Percentiles rank a stretch among this genome's conserved stretches.
phyloP scores from a whole-genome alignment of 2,888 invertebrate species.

The Drosophila rubida region DNA sequence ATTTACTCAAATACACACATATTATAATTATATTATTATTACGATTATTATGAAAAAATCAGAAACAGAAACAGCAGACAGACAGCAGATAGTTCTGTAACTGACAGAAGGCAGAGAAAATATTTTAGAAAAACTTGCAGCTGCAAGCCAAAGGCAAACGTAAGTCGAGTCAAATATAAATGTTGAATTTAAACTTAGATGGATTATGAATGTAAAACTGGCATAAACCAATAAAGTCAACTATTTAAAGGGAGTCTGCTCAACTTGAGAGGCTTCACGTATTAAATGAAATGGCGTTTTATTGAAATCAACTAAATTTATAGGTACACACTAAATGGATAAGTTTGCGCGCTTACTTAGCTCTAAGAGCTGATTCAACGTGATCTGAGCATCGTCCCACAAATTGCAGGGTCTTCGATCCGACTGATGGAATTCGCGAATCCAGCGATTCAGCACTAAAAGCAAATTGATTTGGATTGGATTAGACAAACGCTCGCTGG shows the following conservation, averaged over 20 bases:
- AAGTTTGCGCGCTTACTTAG: not conserved
- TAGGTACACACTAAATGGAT: not conserved
- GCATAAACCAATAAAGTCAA: slow-evolving; percentile 59
- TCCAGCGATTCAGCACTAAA: slow-evolving; percentile 94
- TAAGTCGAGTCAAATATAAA: slow-evolving; percentile 50
- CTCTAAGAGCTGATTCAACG: not conserved
- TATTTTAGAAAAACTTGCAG: slow-evolving; percentile 37
- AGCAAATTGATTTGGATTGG: not conserved
- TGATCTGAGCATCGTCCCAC: slow-evolving; percentile 56
- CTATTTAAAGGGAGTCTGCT: slow-evolving; percentile 55
- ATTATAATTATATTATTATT: slow-evolving; percentile 50
- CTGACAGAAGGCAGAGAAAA: slow-evolving; percentile 2
- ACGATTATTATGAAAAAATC: slow-evolving; percentile 1
- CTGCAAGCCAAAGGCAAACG: slow-evolving; percentile 37
- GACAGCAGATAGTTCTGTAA: slow-evolving; percentile 12
- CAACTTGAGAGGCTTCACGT: slow-evolving; percentile 47
- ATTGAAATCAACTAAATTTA: not conserved
- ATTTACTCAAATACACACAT: slow-evolving; percentile 80
- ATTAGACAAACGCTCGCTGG: not conserved
- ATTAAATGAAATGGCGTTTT: slow-evolving; percentile 20
- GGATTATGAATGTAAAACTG: slow-evolving; percentile 57
- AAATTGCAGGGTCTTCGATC: slow-evolving; percentile 87
- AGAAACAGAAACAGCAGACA: slow-evolving; percentile 4
- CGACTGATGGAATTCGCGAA: slow-evolving; percentile 94
- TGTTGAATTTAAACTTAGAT: slow-evolving; percentile 63